Base-by-base conservation (phyloP, 2,113 vertebrate genomes). In the Triplophysa tibetana region DNA sequence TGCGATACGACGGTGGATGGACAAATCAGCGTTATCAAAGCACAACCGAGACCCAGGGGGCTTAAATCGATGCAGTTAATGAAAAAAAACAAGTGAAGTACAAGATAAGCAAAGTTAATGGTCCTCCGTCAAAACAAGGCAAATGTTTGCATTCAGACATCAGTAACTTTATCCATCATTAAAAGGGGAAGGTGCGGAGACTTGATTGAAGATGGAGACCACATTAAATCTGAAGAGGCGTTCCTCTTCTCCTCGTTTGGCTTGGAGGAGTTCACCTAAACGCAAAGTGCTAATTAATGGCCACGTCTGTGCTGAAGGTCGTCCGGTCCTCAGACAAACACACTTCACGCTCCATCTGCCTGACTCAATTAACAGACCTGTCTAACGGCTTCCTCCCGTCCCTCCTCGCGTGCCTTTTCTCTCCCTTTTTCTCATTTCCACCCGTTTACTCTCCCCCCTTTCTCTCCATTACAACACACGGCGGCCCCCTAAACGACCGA, bases 241-340 rank as follows among this genome's bases (percentile, higher is more conserved):
- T 64, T 70, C 60, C 21, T 86, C 63, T 81, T 21, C 68, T 79
- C 73, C 81, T 41, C 80, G 73, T 79, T 88, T 81, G 43, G 74
- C 74, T 79, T 60, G 56, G 70, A 79, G 84, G 79, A 75, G 75
- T 65, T 80, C 79, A 87, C 85, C 85, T 86, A 82, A 84, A 76
- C 64, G 60, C 62, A 26, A 11, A 26, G 56, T 66, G 61, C 62
- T 82, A 86, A 86, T 87, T 84, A 87, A 87, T 58, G 74, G 79
- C 79, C 24, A 56, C 68, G 67, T 82, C 84, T 87, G 75, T 70
- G 70, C 73, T 80, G 84, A 90, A 89, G 91, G 89, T 90, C 87
- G 70, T 70, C 78, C 77, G 70, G 82, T 81, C 81, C 84, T 86
- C 85, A 88, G 84, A 85, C 84, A 82, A 88, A 80, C 81, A 70